Base-by-base conservation (phyloP, 1,140 invertebrate genomes). In the Melitaea cinxia region DNA sequence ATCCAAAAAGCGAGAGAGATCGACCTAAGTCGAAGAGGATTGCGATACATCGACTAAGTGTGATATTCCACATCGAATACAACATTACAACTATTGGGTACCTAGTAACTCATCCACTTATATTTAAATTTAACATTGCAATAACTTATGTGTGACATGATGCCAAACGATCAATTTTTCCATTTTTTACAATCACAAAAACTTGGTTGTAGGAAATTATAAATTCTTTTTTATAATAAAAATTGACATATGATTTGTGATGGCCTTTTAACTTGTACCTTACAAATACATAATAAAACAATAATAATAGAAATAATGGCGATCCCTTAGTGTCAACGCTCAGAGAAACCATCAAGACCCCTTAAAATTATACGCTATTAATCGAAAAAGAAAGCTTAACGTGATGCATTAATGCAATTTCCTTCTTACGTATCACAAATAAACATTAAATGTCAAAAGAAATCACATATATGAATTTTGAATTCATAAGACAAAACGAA, bases 381-480 rank as follows among this genome's bases (percentile, higher is more conserved):
- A 75, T 59, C 60, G 47, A 65, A 80, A 77, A 77, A 75, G 77
- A 80, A 81, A 82, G 65, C 73, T 75, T 75, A 80, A 85, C 75
- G 73, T 83, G 81, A 83, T 83, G 88, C 85, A 89, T 87, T 89
- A 82, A 87, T 88, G 85, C 85, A 83, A 80, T 79, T 78, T 56
- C 76, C 83, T 70, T 82, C 81, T 85, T 82, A 80, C 77, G 78
- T 91, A 91, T 91, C 88, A 91, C 86, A 91, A 89, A 88, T 56
- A 67, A 91, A 91, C 88, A 91, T 91, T 91, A 85, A 83, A 91
- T 91, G 88, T 91, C 86, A 81, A 89, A 91, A 87, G 79, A 88
- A 91, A 91, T 91, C 88, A 91, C 88, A 89, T 86, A 66, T 91
- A 87, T 91, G 88, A 91, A 91, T 91, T 91, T 87, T 82, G 61